These are phyloP conservation scores for Spizaetus ornatus DNA, from an alignment of 2,113 vertebrate genomes.

Conservation along the genomic window DNA sequence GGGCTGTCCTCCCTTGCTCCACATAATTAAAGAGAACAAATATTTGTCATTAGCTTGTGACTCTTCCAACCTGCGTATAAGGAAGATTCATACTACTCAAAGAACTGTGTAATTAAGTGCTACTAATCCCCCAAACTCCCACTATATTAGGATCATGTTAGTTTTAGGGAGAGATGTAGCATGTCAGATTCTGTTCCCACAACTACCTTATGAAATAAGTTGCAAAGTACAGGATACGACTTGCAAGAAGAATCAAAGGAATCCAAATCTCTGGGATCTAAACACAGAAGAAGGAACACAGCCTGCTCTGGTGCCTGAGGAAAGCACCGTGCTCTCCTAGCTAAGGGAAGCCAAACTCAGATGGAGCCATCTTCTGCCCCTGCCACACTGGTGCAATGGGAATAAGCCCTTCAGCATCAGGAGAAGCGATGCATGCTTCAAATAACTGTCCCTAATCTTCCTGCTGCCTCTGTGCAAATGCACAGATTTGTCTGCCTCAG, in stretches of 20 bases:
- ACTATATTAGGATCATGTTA: not conserved
- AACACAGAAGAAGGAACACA: not conserved
- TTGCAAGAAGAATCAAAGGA: not conserved
- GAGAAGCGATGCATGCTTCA: not conserved
- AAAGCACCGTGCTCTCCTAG: not conserved
- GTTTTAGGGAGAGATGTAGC: not conserved
- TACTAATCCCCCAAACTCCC: not conserved
- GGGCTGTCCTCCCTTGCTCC: not conserved
- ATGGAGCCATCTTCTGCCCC: not conserved
- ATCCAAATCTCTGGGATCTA: not conserved
- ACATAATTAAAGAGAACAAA: slow-evolving; percentile 29
- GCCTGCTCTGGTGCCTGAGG: not conserved
- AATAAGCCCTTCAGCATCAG: not conserved
- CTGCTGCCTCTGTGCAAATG: not conserved
- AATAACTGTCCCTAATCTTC: not conserved
- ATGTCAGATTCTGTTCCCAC: not conserved
- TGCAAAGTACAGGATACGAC: not conserved
- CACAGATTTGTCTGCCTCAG: not conserved
- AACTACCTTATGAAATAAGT: not conserved
- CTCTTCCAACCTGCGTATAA: not conserved
- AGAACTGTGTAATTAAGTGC: not conserved
- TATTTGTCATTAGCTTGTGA: slow-evolving; percentile 53
- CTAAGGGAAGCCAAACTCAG: not conserved
- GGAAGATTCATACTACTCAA: not conserved
- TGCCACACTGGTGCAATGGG: not conserved